These are phyloP conservation scores for Cataglyphis cursor DNA, from an alignment of 2,888 invertebrate genomes.

Conservation along the genomic window DNA sequence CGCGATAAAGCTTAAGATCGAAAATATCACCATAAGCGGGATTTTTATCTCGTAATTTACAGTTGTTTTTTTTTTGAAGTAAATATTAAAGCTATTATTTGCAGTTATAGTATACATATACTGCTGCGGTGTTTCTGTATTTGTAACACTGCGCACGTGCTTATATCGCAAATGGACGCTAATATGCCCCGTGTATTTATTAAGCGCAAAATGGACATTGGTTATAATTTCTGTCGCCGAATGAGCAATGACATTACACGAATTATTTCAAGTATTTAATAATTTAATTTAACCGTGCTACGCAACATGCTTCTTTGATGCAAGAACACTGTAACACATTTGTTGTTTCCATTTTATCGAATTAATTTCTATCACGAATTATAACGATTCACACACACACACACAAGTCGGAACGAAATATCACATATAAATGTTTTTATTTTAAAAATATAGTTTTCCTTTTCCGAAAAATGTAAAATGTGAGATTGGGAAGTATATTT, in stretches of 20 bases:
- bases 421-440: background rate
- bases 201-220: slow-evolving; percentile 31
- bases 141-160: background rate
- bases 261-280: slow-evolving; percentile 7
- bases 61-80: slow-evolving; percentile 16
- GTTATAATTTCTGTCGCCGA: slow-evolving; percentile 34
- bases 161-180: background rate
- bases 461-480: slow-evolving; percentile 7
- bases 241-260: slow-evolving; percentile 10
- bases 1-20: slow-evolving; percentile 32
- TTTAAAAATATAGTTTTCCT: slow-evolving; percentile 24
- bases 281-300: slow-evolving; percentile 34
- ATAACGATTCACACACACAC: background rate
- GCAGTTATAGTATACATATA: background rate
- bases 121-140: background rate
- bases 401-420: background rate
- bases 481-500: slow-evolving; percentile 21
- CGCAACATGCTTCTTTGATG: slow-evolving; percentile 9
- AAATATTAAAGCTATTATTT: background rate
- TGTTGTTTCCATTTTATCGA: slow-evolving; percentile 5
- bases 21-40: background rate
- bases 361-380: slow-evolving; percentile 17
- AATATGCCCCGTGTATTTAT: slow-evolving; percentile 24
- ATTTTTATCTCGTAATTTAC: slow-evolving; percentile 2
- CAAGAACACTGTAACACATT: background rate